Evolutionary conservation across 2,888 invertebrate species (phyloP), one percentile per base, ranked within the genome.

Genomic region (Ctena decussata): DNA sequence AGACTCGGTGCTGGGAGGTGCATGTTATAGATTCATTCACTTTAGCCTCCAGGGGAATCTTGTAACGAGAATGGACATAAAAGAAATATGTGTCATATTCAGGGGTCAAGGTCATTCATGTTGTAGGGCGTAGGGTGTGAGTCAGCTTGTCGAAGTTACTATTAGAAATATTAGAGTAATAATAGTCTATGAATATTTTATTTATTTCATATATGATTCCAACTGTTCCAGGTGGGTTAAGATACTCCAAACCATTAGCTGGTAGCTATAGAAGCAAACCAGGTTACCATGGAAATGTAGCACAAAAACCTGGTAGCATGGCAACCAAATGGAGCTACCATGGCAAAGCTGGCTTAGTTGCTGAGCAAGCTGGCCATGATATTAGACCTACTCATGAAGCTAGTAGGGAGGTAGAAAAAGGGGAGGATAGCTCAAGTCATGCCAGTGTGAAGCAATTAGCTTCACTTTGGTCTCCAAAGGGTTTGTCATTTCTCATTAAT

Each of bases 381-480:
- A 79, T 80, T 77, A 74, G 77, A 80, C 77, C 79, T 60, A 57
- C 76, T 32, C 82, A 3, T 35, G 65, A 65, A 65, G 65, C 1
- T 3, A 35, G 35, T 65, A 65, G 65, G 65, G 27, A 27, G 11
- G n/a, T 27, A 27, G 65, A 35, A 35, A 18, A 32, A 35, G 65
- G 32, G 21, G 35, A 32, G 1, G 65, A 35, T 1, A 21, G 21
- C 35, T 32, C 32, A 11, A 65, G 65, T 35, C 65, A 65, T 35
- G 65, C 65, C 65, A 65, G 65, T 35, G 65, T 65, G 65, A 65
- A 65, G 65, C 65, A 65, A n/a, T 24, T 65, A 35, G 65, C 80
- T 46, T 80, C 77, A 39, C 60, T 89, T 32, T 90, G 90, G 90
- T 86, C 90, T 57, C 90, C 89, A 77, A 83, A 89, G 82, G 90